phyloP scores from a whole-genome alignment of 2,797 vertebrate genomes.

The Poecilia gillii region DNA sequence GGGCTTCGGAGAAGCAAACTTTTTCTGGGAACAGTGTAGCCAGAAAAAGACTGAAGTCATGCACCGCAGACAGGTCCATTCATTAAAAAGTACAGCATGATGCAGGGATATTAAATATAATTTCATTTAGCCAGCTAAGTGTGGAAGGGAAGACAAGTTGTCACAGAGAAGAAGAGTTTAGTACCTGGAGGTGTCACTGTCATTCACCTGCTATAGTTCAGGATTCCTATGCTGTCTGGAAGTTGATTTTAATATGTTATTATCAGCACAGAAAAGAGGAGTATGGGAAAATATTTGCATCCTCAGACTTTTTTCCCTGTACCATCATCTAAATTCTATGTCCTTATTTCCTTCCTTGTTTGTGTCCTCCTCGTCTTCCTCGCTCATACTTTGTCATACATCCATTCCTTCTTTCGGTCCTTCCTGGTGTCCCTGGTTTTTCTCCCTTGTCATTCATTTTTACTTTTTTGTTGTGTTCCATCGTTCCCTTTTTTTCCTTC shows the following conservation, averaged over 20 bases:
- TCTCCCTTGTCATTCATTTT: not conserved
- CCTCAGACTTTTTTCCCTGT: not conserved
- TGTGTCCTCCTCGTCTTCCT: not conserved
- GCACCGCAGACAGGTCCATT: slow-evolving; percentile 24
- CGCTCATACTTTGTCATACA: not conserved
- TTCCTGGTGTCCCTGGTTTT: not conserved
- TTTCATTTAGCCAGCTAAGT: slow-evolving; percentile 30
- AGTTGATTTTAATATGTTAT: not conserved
- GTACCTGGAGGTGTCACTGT: too few relatives aligned
- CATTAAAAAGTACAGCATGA: slow-evolving; percentile 32
- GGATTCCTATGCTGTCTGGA: not conserved
- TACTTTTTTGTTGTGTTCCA: not conserved
- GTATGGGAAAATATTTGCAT: not conserved
- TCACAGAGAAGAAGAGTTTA: slow-evolving; percentile 5
- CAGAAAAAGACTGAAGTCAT: slow-evolving; percentile 18
- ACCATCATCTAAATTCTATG: not conserved
- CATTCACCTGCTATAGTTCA: not conserved
- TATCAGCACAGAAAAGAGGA: not conserved
- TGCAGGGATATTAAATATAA: slow-evolving; percentile 47
- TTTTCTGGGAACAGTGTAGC: slow-evolving; percentile 16
- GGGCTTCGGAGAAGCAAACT: slow-evolving; percentile 31
- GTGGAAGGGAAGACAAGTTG: not conserved
- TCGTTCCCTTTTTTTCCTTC: not conserved
- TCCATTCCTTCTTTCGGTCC: not conserved
- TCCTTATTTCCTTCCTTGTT: not conserved